These are phyloP conservation scores for Dasypus novemcinctus DNA, from an alignment of 2,113 vertebrate genomes.

Conservation along the genomic window DNA sequence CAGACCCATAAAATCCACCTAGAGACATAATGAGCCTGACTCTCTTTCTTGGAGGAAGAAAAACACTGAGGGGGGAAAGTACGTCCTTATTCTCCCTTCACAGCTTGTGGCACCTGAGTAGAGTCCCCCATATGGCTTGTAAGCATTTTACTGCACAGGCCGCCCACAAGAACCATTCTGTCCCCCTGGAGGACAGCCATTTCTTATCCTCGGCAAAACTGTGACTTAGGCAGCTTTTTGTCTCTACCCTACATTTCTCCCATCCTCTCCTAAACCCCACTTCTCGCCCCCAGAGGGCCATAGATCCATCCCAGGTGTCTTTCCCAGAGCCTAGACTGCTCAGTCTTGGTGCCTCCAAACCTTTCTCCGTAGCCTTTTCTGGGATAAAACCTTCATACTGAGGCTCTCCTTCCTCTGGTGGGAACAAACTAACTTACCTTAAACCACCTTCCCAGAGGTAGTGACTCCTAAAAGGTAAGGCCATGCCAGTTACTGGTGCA, in stretches of 20 bases:
- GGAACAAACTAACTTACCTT: not conserved
- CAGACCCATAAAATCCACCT: slow-evolving; percentile 76
- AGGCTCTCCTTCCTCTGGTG: not conserved
- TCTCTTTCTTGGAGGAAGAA: slow-evolving; percentile 34
- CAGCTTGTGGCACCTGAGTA: not conserved
- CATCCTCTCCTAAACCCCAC: not conserved
- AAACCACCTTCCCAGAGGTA: not conserved
- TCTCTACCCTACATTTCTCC: not conserved
- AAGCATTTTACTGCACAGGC: not conserved
- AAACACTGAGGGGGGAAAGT: not conserved
- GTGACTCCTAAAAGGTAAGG: not conserved
- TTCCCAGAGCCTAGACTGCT: not conserved
- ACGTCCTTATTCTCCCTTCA: not conserved
- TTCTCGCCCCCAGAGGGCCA: not conserved
- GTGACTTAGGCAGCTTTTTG: not conserved
- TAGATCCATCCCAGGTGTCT: too few relatives aligned
- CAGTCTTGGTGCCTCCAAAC: not conserved
- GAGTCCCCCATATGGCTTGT: slow-evolving; percentile 15
- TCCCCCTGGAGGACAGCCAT: not conserved
- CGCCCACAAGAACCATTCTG: not conserved
- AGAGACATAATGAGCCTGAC: slow-evolving; percentile 69
- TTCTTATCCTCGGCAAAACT: not conserved
- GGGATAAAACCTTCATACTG: not conserved
- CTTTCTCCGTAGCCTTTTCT: not conserved
- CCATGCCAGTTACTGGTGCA: not conserved